Evolutionary conservation across 2,113 vertebrate species (phyloP), one percentile per base, ranked within the genome.

Genomic region (Neolamprologus kungweensis): DNA sequence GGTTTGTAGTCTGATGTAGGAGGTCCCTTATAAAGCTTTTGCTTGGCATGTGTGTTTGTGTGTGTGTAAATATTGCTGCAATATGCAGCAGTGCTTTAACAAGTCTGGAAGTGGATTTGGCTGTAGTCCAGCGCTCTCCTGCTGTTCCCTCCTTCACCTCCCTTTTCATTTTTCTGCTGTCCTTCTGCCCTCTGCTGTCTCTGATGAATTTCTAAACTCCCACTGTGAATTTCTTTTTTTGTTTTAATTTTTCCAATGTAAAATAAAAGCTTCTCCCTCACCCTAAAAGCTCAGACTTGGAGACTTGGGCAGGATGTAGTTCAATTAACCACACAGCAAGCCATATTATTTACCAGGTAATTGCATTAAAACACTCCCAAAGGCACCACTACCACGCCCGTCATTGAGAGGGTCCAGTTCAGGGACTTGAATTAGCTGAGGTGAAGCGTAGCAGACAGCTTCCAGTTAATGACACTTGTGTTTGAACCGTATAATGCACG

Each of bases 21-120:
- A 92, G 90, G 89, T 90, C 86, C 83, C 89, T 78, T 80, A 87
- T 93, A 84, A 91, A 90, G 31, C 45, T 3, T 21, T 28, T 50
- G 16, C 71, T 83, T 40, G 65, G 65, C 57, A 51, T 85, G 80
- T 68, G 54, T 79, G 83, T 82, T 78, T 84, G 31, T 47, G 17
- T 78, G 26, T 2, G 28, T 78, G 55, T 88, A 33, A 83, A 86
- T 73, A 73, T 85, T 21, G 81, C 82, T 86, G 81, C 19, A 57
- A 73, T 84, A 55, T 89, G 85, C 78, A 60, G 65, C 60, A 65
- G 40, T 58, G 80, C 87, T 92, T 90, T 89, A 85, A 91, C 50
- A 81, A 87, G 89, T 73, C 88, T 95, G 87, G 89, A 93, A 85
- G 90, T 89, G 78, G 83, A 91, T 90, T 81, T 94, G 93, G 88